Base-by-base conservation (phyloP, 2,888 invertebrate species). In the Aphodius granarius region DNA sequence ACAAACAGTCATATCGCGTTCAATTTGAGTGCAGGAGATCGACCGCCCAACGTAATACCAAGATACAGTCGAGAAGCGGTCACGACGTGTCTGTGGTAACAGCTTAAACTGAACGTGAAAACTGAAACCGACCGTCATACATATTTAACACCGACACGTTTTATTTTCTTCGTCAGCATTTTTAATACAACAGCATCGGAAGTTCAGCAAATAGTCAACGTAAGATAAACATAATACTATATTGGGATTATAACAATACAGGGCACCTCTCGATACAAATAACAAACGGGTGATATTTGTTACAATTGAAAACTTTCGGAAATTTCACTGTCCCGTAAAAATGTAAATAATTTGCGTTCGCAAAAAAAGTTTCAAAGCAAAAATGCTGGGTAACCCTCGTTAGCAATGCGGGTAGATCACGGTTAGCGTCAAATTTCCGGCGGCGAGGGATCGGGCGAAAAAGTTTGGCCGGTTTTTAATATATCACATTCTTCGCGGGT, bases 71-170 rank as follows among this genome's bases (percentile, higher is more conserved):
- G 66, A 73, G 73, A 73, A 73, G 64, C 43, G 75, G 64, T 66
- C 71, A 70, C 65, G 74, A 74, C 78, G 78, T 75, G 77, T 72
- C 73, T 74, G 43, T 3, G 73, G 72, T 23, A 72, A 68, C 74
- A 63, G 74, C 71, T 72, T 66, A 74, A 71, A 64, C 73, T 66
- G 73, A 74, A 75, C 77, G 77, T 73, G 72, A 72, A 63, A 72
- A 66, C 72, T 23, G 71, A 65, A 73, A 78, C 74, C 66, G 71
- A 66, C 63, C 68, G 71, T 72, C 78, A 77, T 78, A 74, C 76
- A 78, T 78, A 77, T 78, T 78, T 78, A 75, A 78, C 66, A 77
- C 71, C 63, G 76, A 75, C 43, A 6, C 1, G 13, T 9, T 43
- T 9, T 9, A 43, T 9, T 13, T 9, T 13, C 43, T 9, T 13